Evolutionary conservation across 2,888 invertebrate genomes (phyloP).

Genomic region (Cantharis lateralis): DNA sequence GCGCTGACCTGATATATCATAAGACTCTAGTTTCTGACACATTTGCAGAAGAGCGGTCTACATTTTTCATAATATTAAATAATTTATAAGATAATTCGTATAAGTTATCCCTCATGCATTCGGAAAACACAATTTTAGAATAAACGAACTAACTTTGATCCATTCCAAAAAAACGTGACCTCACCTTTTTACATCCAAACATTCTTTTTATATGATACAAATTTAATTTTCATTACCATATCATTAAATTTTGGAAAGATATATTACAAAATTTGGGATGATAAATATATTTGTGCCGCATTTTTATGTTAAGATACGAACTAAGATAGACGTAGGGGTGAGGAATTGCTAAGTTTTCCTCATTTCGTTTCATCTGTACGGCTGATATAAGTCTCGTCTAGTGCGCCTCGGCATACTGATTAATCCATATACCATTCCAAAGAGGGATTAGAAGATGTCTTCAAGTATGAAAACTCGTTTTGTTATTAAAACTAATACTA

Average conservation of each 20-base stretch:
- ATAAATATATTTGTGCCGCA: conserved; percentile 39
- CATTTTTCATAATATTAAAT: conserved; percentile 19
- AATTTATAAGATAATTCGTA: conserved; percentile 8
- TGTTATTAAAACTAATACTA: conserved; percentile 27
- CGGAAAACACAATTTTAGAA: neutral
- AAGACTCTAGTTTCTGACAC: conserved; percentile 46
- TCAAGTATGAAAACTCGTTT: conserved; percentile 28
- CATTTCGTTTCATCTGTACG: conserved; percentile 57
- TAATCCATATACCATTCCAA: conserved; percentile 43
- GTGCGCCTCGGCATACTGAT: conserved; percentile 55
- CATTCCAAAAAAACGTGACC: neutral
- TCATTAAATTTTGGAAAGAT: neutral
- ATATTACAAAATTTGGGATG: neutral
- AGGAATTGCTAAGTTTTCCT: conserved; percentile 58
- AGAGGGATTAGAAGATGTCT: conserved; percentile 33
- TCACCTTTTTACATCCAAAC: neutral
- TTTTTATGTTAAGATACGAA: conserved; percentile 31
- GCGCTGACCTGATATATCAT: conserved; percentile 53
- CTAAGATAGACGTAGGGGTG: conserved; percentile 45
- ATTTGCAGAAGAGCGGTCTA: conserved; percentile 42
- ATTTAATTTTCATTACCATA: neutral
- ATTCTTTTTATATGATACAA: neutral
- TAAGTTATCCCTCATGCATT: neutral
- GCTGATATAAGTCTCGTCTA: conserved; percentile 54
- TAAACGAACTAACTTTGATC: neutral